A percentile compares a stretch with the other conserved stretches of the same genome.
phyloP scores from a whole-genome alignment of 2,113 vertebrate genomes.

The Hippocampus zosterae region DNA sequence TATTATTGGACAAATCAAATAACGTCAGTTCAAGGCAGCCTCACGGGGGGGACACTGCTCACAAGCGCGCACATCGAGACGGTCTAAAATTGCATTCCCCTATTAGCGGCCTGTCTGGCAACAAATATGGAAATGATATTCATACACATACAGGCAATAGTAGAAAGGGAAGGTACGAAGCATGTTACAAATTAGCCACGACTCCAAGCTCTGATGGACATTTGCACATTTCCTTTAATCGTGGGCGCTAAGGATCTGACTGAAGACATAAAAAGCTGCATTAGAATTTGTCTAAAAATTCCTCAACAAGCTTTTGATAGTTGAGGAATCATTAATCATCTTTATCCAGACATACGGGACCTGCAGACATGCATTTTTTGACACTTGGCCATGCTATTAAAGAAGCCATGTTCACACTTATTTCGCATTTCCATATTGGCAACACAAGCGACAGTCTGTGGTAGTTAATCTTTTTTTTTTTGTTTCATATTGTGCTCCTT shows the following conservation, averaged over 20 bases:
- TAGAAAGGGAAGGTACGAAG: slow-evolving; percentile 42
- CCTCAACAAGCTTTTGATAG: too few relatives aligned
- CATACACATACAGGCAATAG: slow-evolving; percentile 52
- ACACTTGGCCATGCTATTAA: not conserved
- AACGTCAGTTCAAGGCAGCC: slow-evolving; percentile 36
- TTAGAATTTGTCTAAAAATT: slow-evolving; percentile 21
- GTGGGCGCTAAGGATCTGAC: slow-evolving; percentile 3
- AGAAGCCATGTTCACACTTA: not conserved
- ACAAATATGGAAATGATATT: slow-evolving; percentile 63
- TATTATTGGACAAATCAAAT: slow-evolving; percentile 52
- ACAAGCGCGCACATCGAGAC: slow-evolving; percentile 15
- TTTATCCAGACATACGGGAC: not conserved
- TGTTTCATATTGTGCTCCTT: not conserved
- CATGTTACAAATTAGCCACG: slow-evolving; percentile 42
- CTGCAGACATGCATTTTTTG: too few relatives aligned
- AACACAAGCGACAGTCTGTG: not conserved
- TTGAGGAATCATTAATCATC: not conserved
- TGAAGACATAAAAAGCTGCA: slow-evolving; percentile 18
- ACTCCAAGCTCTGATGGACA: slow-evolving; percentile 29
- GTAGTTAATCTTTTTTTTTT: not conserved
- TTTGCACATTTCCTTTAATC: slow-evolving; percentile 45
- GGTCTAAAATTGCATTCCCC: slow-evolving; percentile 40
- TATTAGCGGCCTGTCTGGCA: slow-evolving; percentile 37
- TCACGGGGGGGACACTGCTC: slow-evolving; percentile 43
- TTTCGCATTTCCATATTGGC: not conserved